Base-by-base conservation (phyloP, 1,140 invertebrate species). In the Drosophila nigromelanica region DNA sequence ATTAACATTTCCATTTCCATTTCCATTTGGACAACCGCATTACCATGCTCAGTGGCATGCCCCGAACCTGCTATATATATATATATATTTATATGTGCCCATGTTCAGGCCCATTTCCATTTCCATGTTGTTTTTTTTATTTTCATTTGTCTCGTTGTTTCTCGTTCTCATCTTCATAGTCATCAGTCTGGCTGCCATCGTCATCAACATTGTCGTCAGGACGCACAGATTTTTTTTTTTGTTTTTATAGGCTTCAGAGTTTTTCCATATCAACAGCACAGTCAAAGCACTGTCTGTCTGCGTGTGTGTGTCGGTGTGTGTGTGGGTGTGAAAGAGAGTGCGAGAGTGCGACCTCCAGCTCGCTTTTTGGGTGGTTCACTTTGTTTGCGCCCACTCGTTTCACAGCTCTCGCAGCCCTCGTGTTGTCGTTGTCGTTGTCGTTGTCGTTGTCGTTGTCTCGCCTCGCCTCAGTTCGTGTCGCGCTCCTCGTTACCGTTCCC, bases 141-240 rank as follows among this genome's bases (percentile, higher is more conserved):
- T 33, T 15, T 14, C 33, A 63, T 56, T 39, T 54, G 14, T n/a
- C 12, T 56, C 21, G n/a, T 11, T 43, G n/a, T 43, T 24, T n/a
- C 43, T 47, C 45, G 15, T 30, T 35, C 27, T 30, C 21, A 39
- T 73, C 55, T 55, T 55, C 64, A 73, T 61, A 27, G 56, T 35
- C 50, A 69, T 61, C 56, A 30, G 55, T 69, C 55, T 60, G 56
- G 56, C 50, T 48, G 48, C 30, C 64, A 69, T 69, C 51, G 56
- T 56, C 71, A 61, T 74, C 66, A 74, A 70, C 72, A 63, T 70
- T 70, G 72, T 70, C 66, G 59, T 74, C 66, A 74, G 56, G 27
- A 50, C 66, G 30, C 54, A 67, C 47, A 63, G 51, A 74, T 74
- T 70, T 74, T 73, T 61, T 73, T 3, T 24, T 24, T 24, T 18